phyloP scores from a whole-genome alignment of 2,797 vertebrate genomes.

The Corythornis leucogaster region DNA sequence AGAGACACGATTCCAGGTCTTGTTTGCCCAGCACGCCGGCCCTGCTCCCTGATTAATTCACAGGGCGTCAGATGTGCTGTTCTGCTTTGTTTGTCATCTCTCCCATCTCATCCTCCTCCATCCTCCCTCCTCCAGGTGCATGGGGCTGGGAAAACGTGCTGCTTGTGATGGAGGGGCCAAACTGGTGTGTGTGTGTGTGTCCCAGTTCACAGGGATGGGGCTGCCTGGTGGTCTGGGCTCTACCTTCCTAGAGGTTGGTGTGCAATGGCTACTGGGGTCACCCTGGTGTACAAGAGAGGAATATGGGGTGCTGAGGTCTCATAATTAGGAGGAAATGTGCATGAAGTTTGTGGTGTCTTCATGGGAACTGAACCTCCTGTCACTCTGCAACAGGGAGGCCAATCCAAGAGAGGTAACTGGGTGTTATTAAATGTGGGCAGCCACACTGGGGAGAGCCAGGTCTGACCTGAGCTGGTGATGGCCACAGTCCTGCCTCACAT shows the following conservation, averaged over 20 bases:
- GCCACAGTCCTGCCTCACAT: neutral
- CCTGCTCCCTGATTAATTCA: constrained; percentile 84
- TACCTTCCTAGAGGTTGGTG: neutral
- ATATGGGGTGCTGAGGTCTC: rapidly evolving
- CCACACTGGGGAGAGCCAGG: neutral
- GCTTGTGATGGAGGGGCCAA: neutral
- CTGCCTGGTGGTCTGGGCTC: too few species aligned
- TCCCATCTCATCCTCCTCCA: neutral
- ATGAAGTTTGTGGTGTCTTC: rapidly evolving
- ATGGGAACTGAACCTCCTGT: rapidly evolving
- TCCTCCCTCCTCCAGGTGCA: neutral
- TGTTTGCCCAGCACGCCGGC: constrained; percentile 80
- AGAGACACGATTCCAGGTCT: constrained; percentile 77
- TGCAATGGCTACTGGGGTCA: neutral
- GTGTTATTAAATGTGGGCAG: neutral
- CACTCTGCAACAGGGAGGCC: rapidly evolving
- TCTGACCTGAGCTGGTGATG: neutral
- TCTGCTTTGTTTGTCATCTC: constrained; percentile 85
- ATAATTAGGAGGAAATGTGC: neutral
- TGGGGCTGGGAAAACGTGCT: neutral
- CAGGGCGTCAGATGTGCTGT: constrained; percentile 83
- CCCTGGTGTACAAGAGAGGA: neutral
- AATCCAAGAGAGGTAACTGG: neutral
- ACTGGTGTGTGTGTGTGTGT: neutral
- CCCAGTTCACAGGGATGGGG: rapidly evolving